These are phyloP conservation scores for Cathartes aura DNA, from an alignment of 2,113 vertebrate genomes.

Conservation along the genomic window DNA sequence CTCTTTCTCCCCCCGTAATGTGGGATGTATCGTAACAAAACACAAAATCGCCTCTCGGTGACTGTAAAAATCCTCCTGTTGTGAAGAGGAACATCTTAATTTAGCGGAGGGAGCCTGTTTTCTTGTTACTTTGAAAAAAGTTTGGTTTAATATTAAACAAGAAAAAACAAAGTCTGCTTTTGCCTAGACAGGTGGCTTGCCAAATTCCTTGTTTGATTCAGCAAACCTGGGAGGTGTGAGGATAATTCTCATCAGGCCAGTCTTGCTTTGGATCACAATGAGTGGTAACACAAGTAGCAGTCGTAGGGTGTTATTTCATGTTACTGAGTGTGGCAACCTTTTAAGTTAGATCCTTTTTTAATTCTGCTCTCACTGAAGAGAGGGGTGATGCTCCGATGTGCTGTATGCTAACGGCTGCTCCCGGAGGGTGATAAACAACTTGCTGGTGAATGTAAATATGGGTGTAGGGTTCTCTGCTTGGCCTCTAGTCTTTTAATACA, in stretches of 20 bases:
- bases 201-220: background rate
- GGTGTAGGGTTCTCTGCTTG: background rate
- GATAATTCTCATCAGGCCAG: background rate
- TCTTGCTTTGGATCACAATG: background rate
- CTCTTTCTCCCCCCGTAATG: background rate
- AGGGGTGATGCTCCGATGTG: background rate
- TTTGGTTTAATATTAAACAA: background rate
- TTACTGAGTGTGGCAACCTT: background rate
- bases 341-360: background rate
- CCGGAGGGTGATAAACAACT: rapidly evolving
- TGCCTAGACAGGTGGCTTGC: background rate
- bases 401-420: rapidly evolving
- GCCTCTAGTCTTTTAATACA: background rate
- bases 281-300: background rate
- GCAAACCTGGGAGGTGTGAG: background rate
- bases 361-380: background rate
- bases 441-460: rapidly evolving
- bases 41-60: rapidly evolving
- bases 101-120: background rate
- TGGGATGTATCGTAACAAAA: background rate
- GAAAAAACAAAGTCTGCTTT: background rate
- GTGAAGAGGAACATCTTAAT: background rate
- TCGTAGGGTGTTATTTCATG: background rate
- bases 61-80: background rate
- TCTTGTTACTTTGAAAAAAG: background rate